Base-by-base conservation (phyloP, 2,888 invertebrate genomes). In the Tanytarsus gracilentus region DNA sequence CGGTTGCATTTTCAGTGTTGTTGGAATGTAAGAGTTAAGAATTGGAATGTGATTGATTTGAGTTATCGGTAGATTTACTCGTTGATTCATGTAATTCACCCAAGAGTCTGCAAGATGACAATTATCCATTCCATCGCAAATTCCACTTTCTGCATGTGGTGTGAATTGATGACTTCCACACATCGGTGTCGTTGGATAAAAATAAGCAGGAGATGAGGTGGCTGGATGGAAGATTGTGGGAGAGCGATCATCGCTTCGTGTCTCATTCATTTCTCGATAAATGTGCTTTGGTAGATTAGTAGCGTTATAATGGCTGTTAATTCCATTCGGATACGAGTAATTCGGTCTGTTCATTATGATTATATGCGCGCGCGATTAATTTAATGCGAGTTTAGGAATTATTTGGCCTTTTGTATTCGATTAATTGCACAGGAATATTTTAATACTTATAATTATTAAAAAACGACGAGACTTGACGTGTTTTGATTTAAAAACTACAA, bases 81-180 rank as follows among this genome's bases (percentile, higher is more conserved):
- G 29, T 50, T 50, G 50, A 27, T 52, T 29, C 3, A 30, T 27
- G 11, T 52, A 52, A 11, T 9, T 27, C 11, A 11, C 30, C 52
- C 52, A 52, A 30, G 52, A 8, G 11, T 52, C 52, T 18, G 52
- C 36, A n/a, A 53, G 25, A 33, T 53, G 53, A 53, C 53, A 53
- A 33, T 36, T 53, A n/a, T 53, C 36, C 30, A 53, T 33, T 11
- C 21, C 33, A 9, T 53, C 53, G 36, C 53, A 53, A 33, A 53
- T 30, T 27, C 53, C 36, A 36, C 23, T 33, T 11, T 53, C 53
- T 14, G 8, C 23, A 14, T 25, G 50, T 6, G 16, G 2, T 9
- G 29, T 29, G 7, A 9, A 7, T 29, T 9, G 29, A 29, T 29
- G 9, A 29, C 7, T 6, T 6, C 9, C 9, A 29, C 29, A 29